Percentiles rank a stretch among this genome's conserved stretches.
Conservation (phyloP, 2,888 invertebrate genomes). For the Halictus quadricinctus region DNA sequence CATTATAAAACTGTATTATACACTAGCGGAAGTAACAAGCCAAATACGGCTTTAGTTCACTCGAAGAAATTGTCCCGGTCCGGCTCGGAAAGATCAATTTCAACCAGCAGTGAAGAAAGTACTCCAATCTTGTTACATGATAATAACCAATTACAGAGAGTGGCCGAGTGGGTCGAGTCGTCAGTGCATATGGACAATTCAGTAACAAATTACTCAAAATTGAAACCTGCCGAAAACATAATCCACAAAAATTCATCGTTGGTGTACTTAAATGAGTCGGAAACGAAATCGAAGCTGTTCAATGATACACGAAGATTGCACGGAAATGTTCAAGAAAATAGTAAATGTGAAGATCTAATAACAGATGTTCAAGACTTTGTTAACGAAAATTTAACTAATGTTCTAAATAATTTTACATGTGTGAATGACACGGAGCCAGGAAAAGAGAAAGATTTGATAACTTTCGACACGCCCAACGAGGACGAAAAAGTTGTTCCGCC, state of each 20-base stretch:
- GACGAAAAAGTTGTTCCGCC: conserved; percentile 60
- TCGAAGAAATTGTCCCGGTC: conserved; percentile 74
- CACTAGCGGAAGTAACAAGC: conserved; percentile 81
- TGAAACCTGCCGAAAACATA: conserved; percentile 52
- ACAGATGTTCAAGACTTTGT: conserved; percentile 16
- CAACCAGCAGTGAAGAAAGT: conserved; percentile 78
- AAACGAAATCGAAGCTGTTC: conserved; percentile 28
- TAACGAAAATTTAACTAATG: conserved; percentile 18
- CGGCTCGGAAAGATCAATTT: conserved; percentile 75
- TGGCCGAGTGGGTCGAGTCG: conserved; percentile 90
- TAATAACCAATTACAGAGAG: conserved; percentile 85
- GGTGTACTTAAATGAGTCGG: conserved; percentile 42
- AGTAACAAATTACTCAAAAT: conserved; percentile 35
- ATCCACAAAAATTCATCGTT: conserved; percentile 49
- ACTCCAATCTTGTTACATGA: conserved; percentile 70
- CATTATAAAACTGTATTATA: conserved; percentile 90
- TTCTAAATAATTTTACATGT: conserved; percentile 42
- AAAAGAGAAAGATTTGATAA: conserved; percentile 73
- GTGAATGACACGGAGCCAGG: conserved; percentile 38
- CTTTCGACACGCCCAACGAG: conserved; percentile 76
- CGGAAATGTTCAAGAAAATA: conserved; percentile 15
- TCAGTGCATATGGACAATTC: conserved; percentile 70
- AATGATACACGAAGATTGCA: conserved; percentile 14
- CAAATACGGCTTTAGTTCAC: conserved; percentile 78
- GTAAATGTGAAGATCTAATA: conserved; percentile 20